These are phyloP conservation scores for Rhimphoctona megacephalus DNA, from an alignment of 2,888 invertebrate species.

Conservation along the genomic window DNA sequence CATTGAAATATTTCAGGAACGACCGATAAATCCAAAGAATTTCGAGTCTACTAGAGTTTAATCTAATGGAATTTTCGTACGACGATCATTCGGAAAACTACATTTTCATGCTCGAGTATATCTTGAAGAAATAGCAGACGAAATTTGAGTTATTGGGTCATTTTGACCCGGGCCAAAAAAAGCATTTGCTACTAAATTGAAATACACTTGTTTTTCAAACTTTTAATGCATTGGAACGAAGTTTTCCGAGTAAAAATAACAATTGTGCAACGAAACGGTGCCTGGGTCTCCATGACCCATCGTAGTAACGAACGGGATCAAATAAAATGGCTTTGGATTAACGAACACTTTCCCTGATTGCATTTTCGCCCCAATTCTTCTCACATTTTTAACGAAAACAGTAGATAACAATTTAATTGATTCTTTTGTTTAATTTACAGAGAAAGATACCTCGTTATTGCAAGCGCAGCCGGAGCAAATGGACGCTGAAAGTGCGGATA, in stretches of 20 bases:
- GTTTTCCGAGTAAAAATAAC: too few relatives aligned
- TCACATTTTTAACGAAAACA: background rate
- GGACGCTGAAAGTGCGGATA: constrained; percentile 88
- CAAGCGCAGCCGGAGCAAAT: constrained; percentile 78
- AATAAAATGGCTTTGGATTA: too few relatives aligned
- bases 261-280: too few relatives aligned
- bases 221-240: too few relatives aligned
- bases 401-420: background rate
- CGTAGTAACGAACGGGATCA: too few relatives aligned
- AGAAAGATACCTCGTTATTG: constrained; percentile 77
- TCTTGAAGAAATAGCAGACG: background rate
- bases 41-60: background rate
- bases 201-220: background rate
- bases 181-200: background rate
- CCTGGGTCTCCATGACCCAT: too few relatives aligned
- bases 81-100: background rate
- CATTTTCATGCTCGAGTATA: background rate
- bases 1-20: constrained; percentile 17
- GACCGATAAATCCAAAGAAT: constrained; percentile 3
- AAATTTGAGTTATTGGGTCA: background rate
- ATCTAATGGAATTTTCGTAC: background rate
- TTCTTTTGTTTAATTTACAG: constrained; percentile 65
- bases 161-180: background rate
- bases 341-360: too few relatives aligned
- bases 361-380: background rate